Percentiles rank a stretch among this genome's conserved stretches.
Evolutionary conservation across 2,797 vertebrate genomes (phyloP).

Genomic region (Acanthis flammea): DNA sequence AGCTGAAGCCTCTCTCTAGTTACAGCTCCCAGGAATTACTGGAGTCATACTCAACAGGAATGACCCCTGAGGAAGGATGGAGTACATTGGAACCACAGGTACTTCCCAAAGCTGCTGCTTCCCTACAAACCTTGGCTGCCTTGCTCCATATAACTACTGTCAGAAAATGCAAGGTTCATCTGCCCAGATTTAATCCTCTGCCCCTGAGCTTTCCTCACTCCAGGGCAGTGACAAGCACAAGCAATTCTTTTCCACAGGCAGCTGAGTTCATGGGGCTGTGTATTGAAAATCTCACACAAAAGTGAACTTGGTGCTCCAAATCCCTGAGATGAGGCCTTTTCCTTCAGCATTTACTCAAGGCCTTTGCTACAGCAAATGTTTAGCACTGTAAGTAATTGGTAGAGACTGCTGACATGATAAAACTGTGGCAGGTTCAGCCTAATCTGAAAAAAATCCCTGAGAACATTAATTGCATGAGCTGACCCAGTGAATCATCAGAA

Average conservation of each 20-base stretch:
- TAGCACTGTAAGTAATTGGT: background rate
- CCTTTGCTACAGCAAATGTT: background rate
- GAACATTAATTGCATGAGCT: background rate
- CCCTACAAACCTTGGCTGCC: background rate
- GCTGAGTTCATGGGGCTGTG: background rate
- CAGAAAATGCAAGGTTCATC: background rate
- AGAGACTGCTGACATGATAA: conserved; percentile 26
- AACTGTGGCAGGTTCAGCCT: background rate
- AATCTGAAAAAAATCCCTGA: background rate
- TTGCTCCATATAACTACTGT: background rate
- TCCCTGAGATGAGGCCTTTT: background rate
- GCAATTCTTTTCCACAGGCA: background rate
- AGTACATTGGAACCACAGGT: background rate
- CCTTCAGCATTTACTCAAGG: background rate
- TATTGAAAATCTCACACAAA: background rate
- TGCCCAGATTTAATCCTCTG: background rate
- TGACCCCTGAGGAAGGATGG: background rate
- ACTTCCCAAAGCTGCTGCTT: background rate
- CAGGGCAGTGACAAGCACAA: background rate
- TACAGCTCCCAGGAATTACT: background rate
- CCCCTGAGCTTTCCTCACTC: background rate
- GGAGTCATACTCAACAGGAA: background rate
- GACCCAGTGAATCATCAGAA: conserved; percentile 4
- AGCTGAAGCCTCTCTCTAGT: background rate
- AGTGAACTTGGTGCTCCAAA: background rate